phyloP scores from a whole-genome alignment of 2,113 vertebrate species.

The Donacobius atricapilla region DNA sequence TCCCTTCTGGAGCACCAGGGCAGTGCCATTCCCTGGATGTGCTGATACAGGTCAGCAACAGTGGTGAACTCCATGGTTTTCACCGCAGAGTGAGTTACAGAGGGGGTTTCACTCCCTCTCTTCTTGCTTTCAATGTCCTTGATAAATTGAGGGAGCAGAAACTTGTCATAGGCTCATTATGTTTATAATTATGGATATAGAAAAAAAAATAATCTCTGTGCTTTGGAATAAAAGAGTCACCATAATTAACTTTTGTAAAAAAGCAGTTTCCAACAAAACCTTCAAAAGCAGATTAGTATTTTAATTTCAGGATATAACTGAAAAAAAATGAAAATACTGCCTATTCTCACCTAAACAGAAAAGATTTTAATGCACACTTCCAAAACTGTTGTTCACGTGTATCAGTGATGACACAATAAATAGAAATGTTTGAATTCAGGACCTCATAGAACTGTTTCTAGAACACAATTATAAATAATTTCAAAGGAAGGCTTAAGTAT shows the following conservation, averaged over 20 bases:
- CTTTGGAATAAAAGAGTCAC: not conserved
- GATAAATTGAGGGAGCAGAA: not conserved
- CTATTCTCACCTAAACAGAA: not conserved
- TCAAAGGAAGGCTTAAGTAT: not conserved
- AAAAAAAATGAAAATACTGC: not conserved
- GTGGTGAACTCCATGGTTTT: not conserved
- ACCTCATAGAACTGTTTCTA: not conserved
- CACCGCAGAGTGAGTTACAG: not conserved
- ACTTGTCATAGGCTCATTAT: not conserved
- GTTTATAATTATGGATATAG: not conserved
- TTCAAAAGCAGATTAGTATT: not conserved
- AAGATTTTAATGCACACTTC: not conserved
- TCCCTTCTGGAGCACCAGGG: not conserved
- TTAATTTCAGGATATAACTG: not conserved
- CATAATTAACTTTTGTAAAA: not conserved
- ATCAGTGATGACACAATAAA: not conserved
- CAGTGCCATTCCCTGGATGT: not conserved
- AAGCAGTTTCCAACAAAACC: not conserved
- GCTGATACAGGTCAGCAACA: not conserved
- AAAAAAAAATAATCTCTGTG: no score
- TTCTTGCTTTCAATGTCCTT: not conserved
- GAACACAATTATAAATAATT: not conserved
- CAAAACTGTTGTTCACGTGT: not conserved
- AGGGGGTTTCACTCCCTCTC: not conserved
- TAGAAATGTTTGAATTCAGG: not conserved